Base-by-base conservation (phyloP, 1,140 invertebrate species). In the Dreissena polymorpha region DNA sequence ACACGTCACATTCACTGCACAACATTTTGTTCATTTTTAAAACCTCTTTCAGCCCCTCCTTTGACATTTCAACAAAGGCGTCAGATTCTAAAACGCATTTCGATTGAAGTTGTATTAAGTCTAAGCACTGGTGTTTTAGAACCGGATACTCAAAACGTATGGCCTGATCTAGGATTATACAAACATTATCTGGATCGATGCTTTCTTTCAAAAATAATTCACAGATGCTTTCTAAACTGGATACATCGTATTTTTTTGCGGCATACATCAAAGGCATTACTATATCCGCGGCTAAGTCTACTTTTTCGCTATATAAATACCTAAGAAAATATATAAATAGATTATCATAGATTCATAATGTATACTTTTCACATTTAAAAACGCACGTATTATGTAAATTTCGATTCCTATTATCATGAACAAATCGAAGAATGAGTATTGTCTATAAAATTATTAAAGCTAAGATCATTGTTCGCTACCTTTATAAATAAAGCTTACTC, bases 191-290 rank as follows among this genome's bases (percentile, higher is more conserved):
- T 49, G 95, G 94, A 39, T 95, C 94, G 39, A 97, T 93, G 91
- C 96, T 96, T 29, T 94, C 94, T 87, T 96, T 95, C 13, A 97
- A 92, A 91, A 96, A 97, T 87, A 96, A 95, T 3, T 96, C 95
- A 92, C 96, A 97, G 85, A 95, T 95, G 82, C 95, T 95, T 89
- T 96, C 96, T 72, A 97, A 91, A 14, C 95, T 95, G 7, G 95
- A 95, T 0, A 97, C 95, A 5, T 95, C 95, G 92, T 97, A 97
- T 88, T 97, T 97, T 88, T 97, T 97, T 10, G 96, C 96, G 7
- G 96, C 96, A 88, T 97, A 97, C 39, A 97, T 90, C 10, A 96
- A 96, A 0, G 95, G 95, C 95, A 97, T 2, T 2, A 39, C 39
- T 39, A 39, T 39, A 8, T 39, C 39, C 39, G 95, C 95, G 50